Base-by-base conservation (phyloP, 2,888 invertebrate genomes). In the Anarsia innoxiella region DNA sequence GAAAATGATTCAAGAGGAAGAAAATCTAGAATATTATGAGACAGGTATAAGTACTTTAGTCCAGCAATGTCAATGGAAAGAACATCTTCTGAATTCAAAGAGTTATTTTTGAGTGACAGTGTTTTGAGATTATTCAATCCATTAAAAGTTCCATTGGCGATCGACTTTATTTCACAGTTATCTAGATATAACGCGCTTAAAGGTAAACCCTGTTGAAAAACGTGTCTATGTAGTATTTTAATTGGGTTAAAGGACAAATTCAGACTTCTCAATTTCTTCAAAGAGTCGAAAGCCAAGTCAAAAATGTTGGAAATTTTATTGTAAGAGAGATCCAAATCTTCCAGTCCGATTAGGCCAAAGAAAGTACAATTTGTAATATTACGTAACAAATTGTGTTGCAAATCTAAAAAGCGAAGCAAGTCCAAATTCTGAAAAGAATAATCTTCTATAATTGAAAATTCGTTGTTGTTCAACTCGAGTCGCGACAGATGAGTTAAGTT, bases 171-270 rank as follows among this genome's bases (percentile, higher is more conserved):
- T 41, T 92, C 91, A 51, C 93, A 93, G 58, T 93, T 93, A 51
- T 90, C 88, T 46, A 95, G 76, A 63, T 90, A 91, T 12, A 95
- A 73, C 16, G 89, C 88, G 42, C 91, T 88, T 27, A 95, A 86
- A 0, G 93, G 91, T 45, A 94, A 71, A 14, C 93, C 90, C 47
- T 93, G 92, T 59, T 92, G 90, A 57, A 94, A 93, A 46, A 93
- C 88, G 45, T 89, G 88, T 51, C 89, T 90, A 45, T 92, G 90
- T 5, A 96, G 78, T 32, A 90, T 83, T 45, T 87, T 87, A 11
- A 96, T 70, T 5, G 88, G 88, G 78, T 96, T 96, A 51, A 90
- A 89, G 0, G 93, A 92, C 15, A 96, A 80, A 68, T 94, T 93
- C 12, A 96, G 80, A 23, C 91, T 88, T 45, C 93, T 86, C 4